A percentile compares a stretch with the other conserved stretches of the same genome.
These are phyloP conservation scores for Onthophagus sagittarius DNA, from an alignment of 2,888 invertebrate genomes.

Conservation along the genomic window DNA sequence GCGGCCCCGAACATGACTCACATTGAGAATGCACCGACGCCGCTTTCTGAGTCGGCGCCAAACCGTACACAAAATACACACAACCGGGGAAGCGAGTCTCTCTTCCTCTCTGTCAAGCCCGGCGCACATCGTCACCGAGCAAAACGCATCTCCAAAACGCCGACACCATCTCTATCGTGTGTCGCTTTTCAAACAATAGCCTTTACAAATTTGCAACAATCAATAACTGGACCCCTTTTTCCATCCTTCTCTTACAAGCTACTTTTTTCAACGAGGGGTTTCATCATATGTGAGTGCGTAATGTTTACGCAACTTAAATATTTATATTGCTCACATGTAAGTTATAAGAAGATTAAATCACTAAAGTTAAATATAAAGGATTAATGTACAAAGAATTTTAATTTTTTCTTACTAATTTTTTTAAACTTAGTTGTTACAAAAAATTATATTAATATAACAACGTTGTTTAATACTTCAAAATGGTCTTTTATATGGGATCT, in stretches of 20 bases:
- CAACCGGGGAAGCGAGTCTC: background rate
- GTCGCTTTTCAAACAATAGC: background rate
- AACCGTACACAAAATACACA: background rate
- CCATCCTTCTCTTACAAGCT: background rate
- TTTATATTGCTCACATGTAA: too few relatives aligned
- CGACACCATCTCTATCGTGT: background rate
- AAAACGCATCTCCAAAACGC: background rate
- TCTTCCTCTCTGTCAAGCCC: background rate
- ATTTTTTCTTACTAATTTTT: too few relatives aligned
- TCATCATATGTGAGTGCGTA: background rate
- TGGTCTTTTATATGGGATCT: too few relatives aligned
- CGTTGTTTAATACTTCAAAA: too few relatives aligned
- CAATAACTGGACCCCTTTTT: background rate
- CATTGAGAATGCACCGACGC: constrained; percentile 5
- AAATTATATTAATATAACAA: too few relatives aligned
- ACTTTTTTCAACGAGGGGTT: background rate
- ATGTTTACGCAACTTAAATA: background rate
- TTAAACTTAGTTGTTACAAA: too few relatives aligned
- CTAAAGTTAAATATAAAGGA: too few relatives aligned
- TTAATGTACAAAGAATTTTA: too few relatives aligned
- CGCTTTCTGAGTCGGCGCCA: constrained; percentile 7
- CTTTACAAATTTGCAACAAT: background rate
- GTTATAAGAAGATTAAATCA: too few relatives aligned
- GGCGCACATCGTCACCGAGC: background rate
- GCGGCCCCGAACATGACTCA: constrained; percentile 1